A percentile compares a stretch with the other conserved stretches of the same genome.
Conservation (phyloP, 2,113 vertebrate genomes). For the Phalacrocorax aristotelis region DNA sequence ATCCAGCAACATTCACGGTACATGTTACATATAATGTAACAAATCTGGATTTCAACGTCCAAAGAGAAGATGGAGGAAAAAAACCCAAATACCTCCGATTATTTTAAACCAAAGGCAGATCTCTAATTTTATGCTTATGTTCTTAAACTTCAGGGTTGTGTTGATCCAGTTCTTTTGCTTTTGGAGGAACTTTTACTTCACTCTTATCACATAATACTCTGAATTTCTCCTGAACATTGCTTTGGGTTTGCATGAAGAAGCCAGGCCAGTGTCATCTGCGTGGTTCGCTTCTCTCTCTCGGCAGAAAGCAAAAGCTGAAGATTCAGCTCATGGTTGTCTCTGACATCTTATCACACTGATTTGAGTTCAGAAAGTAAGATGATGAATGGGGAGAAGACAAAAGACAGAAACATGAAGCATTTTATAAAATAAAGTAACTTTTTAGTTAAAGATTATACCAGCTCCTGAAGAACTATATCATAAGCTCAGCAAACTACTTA, state of each 20-base stretch:
- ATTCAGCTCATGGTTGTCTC: background rate
- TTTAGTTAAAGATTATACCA: background rate
- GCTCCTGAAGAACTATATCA: background rate
- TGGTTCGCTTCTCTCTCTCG: background rate
- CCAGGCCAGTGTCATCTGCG: background rate
- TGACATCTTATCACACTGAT: background rate
- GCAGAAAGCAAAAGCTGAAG: background rate
- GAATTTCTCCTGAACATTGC: background rate
- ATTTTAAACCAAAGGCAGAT: background rate
- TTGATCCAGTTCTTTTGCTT: background rate
- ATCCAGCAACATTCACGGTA: background rate
- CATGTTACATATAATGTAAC: background rate
- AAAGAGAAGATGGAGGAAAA: background rate
- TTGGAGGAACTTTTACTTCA: background rate
- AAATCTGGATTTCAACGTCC: background rate
- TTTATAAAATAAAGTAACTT: background rate
- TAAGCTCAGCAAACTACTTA: background rate
- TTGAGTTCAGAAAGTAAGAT: background rate
- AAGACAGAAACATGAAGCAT: background rate
- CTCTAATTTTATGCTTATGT: background rate
- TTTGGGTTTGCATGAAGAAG: background rate
- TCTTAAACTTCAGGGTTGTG: background rate
- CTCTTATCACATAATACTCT: fast-evolving
- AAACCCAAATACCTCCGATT: background rate
- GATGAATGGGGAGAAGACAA: background rate